phyloP scores from a whole-genome alignment of 2,113 vertebrate species.

The Noctilio leporinus region DNA sequence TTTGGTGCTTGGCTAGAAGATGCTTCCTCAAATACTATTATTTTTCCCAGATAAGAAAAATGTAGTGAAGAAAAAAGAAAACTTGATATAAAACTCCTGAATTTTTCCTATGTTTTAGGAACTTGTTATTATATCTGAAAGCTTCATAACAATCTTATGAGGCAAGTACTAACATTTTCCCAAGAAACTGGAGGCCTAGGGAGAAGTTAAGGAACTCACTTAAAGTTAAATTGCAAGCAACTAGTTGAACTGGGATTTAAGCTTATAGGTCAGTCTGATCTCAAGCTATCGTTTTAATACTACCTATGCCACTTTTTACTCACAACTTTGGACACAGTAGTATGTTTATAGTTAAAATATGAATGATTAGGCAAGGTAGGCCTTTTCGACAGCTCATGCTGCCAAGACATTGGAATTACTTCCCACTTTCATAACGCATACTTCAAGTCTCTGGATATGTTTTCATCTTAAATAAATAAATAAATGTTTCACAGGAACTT shows the following conservation, averaged over 20 bases:
- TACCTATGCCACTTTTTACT: neutral
- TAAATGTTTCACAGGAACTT: neutral
- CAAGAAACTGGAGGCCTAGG: neutral
- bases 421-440: neutral
- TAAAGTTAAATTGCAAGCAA: neutral
- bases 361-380: neutral
- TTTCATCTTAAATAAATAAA: slow-evolving; percentile 22
- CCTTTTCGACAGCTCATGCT: neutral
- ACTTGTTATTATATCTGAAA: neutral
- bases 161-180: neutral
- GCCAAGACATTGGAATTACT: neutral
- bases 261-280: neutral
- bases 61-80: neutral
- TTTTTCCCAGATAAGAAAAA: neutral
- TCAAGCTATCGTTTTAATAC: neutral
- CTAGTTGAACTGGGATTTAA: neutral
- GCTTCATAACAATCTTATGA: neutral
- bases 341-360: neutral
- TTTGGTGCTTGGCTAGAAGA: neutral
- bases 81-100: neutral
- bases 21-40: neutral
- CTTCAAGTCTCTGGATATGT: neutral
- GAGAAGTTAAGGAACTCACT: neutral
- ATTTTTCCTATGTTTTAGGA: neutral
- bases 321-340: neutral